Evolutionary conservation across 2,113 vertebrate genomes (phyloP), one percentile per base, ranked within the genome.

Genomic region (Lepisosteus osseus): DNA sequence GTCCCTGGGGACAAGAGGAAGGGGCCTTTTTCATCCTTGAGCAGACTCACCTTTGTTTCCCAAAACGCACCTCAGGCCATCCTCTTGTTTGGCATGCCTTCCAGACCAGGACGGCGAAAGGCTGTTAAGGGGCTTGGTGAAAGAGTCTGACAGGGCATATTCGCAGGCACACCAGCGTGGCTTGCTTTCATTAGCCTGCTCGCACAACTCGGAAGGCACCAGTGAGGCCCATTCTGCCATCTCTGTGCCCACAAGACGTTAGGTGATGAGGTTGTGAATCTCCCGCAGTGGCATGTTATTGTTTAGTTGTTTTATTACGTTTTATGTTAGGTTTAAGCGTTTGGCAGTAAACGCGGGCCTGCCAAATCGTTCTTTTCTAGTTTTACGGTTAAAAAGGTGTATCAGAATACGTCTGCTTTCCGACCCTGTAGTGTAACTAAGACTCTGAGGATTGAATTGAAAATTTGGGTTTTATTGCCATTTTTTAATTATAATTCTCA

Each of bases 41-140:
- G 12, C 0, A 1, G 82, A 86, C 82, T 85, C 81, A 86, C 81
- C 86, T 89, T 87, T 73, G 76, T 79, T 80, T 83, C 82, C 67
- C 78, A 76, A 84, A 44, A 76, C 76, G 82, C 69, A 77, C 84
- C 82, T 47, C 72, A 72, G 86, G 86, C 83, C 70, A 75, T 85
- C 56, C 72, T 77, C 80, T 80, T 84, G 79, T 86, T 86, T 85
- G 72, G 57, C 73, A 80, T 40, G 61, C 5, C 72, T 41, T 83
- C 80, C 80, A 86, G 81, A 78, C 29, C 29, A 29, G 29, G 29
- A 29, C 29, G 29, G 29, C 29, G 29, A 29, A 83, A 56, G 54
- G 41, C 68, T 57, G 47, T 40, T 56, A 4, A 44, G 41, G 44
- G 47, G 45, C 41, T 68, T 15, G 47, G 44, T 17, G 44, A 61